Conservation (phyloP, 2,797 vertebrate genomes). For the Chaetodon trifasciatus region DNA sequence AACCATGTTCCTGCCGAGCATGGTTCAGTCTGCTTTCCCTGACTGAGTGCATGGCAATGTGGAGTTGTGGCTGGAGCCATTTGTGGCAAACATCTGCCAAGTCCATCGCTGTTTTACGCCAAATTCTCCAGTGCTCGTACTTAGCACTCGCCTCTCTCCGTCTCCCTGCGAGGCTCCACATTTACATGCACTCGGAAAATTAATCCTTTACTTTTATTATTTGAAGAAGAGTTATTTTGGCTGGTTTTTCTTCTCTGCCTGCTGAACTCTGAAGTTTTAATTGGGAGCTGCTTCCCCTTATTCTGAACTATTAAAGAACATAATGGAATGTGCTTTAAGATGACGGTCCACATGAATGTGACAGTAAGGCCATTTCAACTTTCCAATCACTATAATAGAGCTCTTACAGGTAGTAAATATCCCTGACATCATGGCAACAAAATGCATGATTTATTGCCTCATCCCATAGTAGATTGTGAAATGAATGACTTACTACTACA, state of each 20-base stretch:
- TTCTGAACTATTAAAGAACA: slow-evolving; percentile 81
- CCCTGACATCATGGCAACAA: slow-evolving; percentile 80
- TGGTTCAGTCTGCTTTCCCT: slow-evolving; percentile 85
- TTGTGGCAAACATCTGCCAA: slow-evolving; percentile 31
- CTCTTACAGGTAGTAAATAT: slow-evolving; percentile 70
- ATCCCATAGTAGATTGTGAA: slow-evolving; percentile 82
- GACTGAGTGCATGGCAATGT: slow-evolving; percentile 83
- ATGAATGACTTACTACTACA: slow-evolving; percentile 88
- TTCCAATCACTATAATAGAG: slow-evolving; percentile 81
- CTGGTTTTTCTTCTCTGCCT: slow-evolving; percentile 83
- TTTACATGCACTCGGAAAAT: slow-evolving; percentile 81
- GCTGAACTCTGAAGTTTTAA: slow-evolving; percentile 78
- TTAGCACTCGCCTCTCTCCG: slow-evolving; percentile 41
- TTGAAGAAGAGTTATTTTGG: slow-evolving; percentile 81
- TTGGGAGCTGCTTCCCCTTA: slow-evolving; percentile 74
- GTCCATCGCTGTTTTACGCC: slow-evolving; percentile 26
- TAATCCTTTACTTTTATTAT: slow-evolving; percentile 84
- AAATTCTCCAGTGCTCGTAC: slow-evolving; percentile 48
- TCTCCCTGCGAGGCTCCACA: slow-evolving; percentile 72
- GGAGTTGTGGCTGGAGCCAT: slow-evolving; percentile 66
- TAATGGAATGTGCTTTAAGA: slow-evolving; percentile 83
- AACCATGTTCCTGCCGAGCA: slow-evolving; percentile 84
- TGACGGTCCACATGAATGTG: slow-evolving; percentile 87
- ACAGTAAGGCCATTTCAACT: slow-evolving; percentile 82
- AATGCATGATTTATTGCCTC: slow-evolving; percentile 87